Evolutionary conservation across 1,140 invertebrate species (phyloP), one percentile per base, ranked within the genome.

Genomic region (Aphelenchoides besseyi): DNA sequence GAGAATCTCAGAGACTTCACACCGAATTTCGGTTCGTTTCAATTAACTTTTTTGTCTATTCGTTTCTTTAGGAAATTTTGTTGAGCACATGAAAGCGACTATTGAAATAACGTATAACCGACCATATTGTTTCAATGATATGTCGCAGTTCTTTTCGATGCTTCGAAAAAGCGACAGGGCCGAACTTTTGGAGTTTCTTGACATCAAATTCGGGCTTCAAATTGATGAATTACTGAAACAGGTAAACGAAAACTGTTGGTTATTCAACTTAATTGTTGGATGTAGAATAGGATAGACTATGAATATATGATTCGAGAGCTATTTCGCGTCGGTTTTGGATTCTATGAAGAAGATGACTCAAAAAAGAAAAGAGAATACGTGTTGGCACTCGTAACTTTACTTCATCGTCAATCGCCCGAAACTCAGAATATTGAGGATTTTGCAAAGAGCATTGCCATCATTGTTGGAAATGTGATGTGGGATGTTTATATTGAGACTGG

Each of bases 51-150:
- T 29, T 16, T n/a, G 2, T 48, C 16, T n/a, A 36, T 64, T 32
- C 1, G 48, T 36, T 36, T 1, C 16, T 82, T 90, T 94, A 57
- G 88, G 67, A 30, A 32, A 3, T 3, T 1, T 69, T 33, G 23
- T 69, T n/a, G 67, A 68, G 12, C 70, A 69, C 64, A 29, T 74
- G 18, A 76, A 75, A 61, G 26, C 59, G 26, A 52, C 73, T 3
- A 30, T 75, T 8, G 18, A 66, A 8, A 32, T 28, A 26, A n/a
- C 70, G n/a, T 67, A 64, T 30, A 26, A 28, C 5, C 74, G 55
- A 30, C 76, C 74, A n/a, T 73, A 53, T 35, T 78, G 74, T 26
- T 75, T 73, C 37, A 41, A 23, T 16, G 74, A 75, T 59, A 37
- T 75, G 9, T 61, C 73, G 18, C 36, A 26, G 16, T 75, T 54